phyloP scores from a whole-genome alignment of 2,888 invertebrate genomes.

The Drosophila stalkeri region DNA sequence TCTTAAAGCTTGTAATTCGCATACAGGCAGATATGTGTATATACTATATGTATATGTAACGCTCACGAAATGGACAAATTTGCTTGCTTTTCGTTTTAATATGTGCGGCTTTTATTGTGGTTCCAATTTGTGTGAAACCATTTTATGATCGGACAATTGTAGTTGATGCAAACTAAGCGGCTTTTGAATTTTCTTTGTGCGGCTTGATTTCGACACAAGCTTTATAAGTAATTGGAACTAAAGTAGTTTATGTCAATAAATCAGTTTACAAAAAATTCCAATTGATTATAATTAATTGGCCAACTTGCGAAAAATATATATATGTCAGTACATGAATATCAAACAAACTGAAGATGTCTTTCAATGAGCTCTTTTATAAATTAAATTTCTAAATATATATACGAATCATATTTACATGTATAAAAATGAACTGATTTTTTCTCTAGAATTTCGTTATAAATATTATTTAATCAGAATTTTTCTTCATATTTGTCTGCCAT shows the following conservation, averaged over 20 bases:
- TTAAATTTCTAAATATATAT: background rate
- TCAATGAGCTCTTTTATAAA: background rate
- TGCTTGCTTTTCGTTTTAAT: conserved; percentile 60
- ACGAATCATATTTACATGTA: background rate
- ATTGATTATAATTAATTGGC: conserved; percentile 37
- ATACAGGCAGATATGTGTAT: background rate
- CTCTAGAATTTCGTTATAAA: background rate
- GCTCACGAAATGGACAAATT: conserved; percentile 54
- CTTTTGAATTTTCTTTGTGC: conserved; percentile 45
- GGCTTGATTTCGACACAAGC: conserved; percentile 42
- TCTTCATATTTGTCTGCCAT: background rate
- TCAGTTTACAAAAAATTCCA: conserved; percentile 37
- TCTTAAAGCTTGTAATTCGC: conserved; percentile 13
- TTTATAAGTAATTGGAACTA: conserved; percentile 53
- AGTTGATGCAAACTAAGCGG: conserved; percentile 39
- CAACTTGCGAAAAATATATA: background rate
- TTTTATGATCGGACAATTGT: conserved; percentile 22
- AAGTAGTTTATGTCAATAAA: conserved; percentile 49
- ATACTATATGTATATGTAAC: background rate
- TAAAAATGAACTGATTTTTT: background rate
- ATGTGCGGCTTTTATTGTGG: conserved; percentile 61
- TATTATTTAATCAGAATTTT: background rate
- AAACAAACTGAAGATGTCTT: background rate
- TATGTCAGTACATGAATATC: too few species aligned
- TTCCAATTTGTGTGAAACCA: conserved; percentile 27